These are phyloP conservation scores for Zelostemma sp. DNA, from an alignment of 1,140 invertebrate genomes.

Conservation along the genomic window DNA sequence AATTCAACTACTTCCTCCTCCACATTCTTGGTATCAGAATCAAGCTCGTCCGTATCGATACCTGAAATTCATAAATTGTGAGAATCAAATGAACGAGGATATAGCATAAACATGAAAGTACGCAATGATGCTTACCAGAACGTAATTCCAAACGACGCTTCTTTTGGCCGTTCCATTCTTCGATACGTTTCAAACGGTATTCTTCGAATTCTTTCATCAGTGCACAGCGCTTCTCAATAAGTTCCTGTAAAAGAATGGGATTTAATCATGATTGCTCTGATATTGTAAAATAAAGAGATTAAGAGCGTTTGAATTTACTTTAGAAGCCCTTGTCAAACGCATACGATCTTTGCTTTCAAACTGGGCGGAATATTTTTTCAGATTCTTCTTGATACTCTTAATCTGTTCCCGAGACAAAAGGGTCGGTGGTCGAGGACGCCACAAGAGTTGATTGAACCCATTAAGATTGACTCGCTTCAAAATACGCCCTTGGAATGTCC, in stretches of 20 bases:
- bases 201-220: slow-evolving; percentile 91
- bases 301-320: slow-evolving; percentile 71
- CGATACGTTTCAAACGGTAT: slow-evolving; percentile 80
- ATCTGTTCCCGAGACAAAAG: slow-evolving; percentile 85
- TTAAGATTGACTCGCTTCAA: slow-evolving; percentile 88
- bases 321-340: slow-evolving; percentile 92
- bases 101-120: slow-evolving; percentile 16
- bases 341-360: slow-evolving; percentile 98
- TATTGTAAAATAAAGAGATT: not conserved
- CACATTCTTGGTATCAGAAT: slow-evolving; percentile 87
- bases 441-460: slow-evolving; percentile 94
- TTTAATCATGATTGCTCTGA: slow-evolving; percentile 8
- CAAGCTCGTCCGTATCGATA: slow-evolving; percentile 92
- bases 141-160: slow-evolving; percentile 85
- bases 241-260: slow-evolving; percentile 74
- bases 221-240: slow-evolving; percentile 92
- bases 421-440: slow-evolving; percentile 93
- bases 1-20: slow-evolving; percentile 98
- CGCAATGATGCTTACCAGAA: slow-evolving; percentile 74
- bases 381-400: slow-evolving; percentile 97
- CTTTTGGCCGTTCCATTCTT: slow-evolving; percentile 84
- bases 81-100: slow-evolving; percentile 22
- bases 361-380: slow-evolving; percentile 96
- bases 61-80: slow-evolving; percentile 73
- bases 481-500: slow-evolving; percentile 96